These are phyloP conservation scores for Hippocampus guttulatus DNA, from an alignment of 2,113 vertebrate species.

Conservation along the genomic window DNA sequence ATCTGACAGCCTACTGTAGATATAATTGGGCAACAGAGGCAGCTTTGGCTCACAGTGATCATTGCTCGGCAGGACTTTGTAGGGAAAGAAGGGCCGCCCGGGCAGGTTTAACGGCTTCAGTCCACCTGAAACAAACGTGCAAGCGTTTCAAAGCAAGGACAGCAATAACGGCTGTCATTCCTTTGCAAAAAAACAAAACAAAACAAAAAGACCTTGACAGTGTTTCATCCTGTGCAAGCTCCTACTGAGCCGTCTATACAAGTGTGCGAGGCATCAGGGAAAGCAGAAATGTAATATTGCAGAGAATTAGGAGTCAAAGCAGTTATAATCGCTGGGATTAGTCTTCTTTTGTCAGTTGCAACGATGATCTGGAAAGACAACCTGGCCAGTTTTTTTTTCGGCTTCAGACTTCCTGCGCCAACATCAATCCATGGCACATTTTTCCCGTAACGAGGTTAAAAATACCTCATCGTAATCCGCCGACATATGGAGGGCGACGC, in stretches of 20 bases:
- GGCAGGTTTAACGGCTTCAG: conserved; percentile 25
- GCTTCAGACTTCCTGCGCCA: neutral
- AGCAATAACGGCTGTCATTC: neutral
- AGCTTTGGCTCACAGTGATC: neutral
- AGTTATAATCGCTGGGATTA: conserved; percentile 16
- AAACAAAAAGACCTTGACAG: neutral
- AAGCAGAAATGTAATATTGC: conserved; percentile 3
- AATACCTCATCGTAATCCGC: neutral
- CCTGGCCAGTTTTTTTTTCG: conserved; percentile 2
- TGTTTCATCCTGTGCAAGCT: conserved; percentile 5
- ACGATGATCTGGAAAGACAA: conserved; percentile 28
- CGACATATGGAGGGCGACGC: neutral
- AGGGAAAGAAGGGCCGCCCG: conserved; percentile 2
- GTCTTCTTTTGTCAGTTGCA: conserved; percentile 5
- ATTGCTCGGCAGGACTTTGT: neutral
- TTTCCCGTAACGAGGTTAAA: neutral
- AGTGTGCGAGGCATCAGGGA: neutral
- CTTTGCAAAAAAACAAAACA: neutral
- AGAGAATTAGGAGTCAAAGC: conserved; percentile 6
- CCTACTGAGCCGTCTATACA: neutral
- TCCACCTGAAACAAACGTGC: neutral
- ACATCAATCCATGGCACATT: neutral
- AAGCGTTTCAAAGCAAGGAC: neutral
- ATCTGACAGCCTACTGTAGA: neutral
- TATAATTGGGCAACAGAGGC: conserved; percentile 1